Percentiles rank a stretch among this genome's conserved stretches.
Conservation (phyloP, 2,888 invertebrate species). For the Epinotia demarniana region DNA sequence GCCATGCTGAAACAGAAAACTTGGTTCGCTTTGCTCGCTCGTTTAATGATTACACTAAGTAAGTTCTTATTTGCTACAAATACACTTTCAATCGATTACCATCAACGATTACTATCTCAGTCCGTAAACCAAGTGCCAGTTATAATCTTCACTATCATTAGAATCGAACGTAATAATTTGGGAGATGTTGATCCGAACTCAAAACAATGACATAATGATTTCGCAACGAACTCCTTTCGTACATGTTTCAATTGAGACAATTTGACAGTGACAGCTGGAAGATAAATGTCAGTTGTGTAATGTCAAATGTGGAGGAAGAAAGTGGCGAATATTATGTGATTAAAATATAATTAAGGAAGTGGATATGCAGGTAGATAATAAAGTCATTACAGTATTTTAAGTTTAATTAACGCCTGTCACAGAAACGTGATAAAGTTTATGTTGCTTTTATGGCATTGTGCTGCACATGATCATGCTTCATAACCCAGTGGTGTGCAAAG, state of each 20-base stretch:
- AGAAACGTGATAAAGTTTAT: background rate
- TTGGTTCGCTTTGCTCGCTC: too few relatives aligned
- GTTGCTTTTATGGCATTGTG: background rate
- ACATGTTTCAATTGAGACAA: constrained; percentile 33
- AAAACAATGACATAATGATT: constrained; percentile 41
- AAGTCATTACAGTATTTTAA: background rate
- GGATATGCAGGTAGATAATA: constrained; percentile 31
- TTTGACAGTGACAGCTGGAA: constrained; percentile 42
- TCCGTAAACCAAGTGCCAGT: background rate
- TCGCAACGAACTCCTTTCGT: constrained; percentile 40
- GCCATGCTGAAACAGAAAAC: too few relatives aligned
- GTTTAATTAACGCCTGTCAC: background rate
- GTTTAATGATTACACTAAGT: too few relatives aligned
- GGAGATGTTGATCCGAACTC: background rate
- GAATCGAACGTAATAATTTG: background rate
- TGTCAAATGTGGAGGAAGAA: constrained; percentile 28
- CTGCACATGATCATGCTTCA: background rate
- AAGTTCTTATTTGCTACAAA: background rate
- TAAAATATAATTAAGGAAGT: constrained; percentile 36
- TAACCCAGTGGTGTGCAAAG: background rate
- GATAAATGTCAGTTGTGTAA: constrained; percentile 30
- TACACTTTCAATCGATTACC: background rate
- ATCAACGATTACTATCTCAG: background rate
- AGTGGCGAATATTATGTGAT: constrained; percentile 21
- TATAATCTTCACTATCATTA: background rate